These are phyloP conservation scores for Saxidomus purpurata DNA, from an alignment of 1,140 invertebrate species.

Conservation along the genomic window DNA sequence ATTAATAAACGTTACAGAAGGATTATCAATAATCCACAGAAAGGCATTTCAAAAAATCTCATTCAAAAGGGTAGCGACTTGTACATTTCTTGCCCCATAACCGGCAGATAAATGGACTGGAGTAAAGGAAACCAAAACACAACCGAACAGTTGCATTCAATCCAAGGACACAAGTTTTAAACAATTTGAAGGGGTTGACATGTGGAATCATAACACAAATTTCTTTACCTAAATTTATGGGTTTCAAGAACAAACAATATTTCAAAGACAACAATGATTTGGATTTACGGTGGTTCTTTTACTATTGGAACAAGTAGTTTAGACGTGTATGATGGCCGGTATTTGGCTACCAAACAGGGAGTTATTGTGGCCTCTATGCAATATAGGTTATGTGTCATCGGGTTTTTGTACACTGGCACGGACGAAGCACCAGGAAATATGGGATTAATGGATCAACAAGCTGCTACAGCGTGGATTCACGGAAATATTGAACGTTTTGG, in stretches of 20 bases:
- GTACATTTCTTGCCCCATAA: conserved; percentile 88
- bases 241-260: conserved; percentile 88
- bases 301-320: conserved; percentile 95
- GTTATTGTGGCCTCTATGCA: conserved; percentile 91
- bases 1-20: too few relatives aligned
- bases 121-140: conserved; percentile 54
- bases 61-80: too few relatives aligned
- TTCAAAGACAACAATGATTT: conserved; percentile 95
- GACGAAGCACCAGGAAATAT: conserved; percentile 69
- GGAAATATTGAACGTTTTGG: conserved; percentile 67
- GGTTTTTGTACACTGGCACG: conserved; percentile 55
- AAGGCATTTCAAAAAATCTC: too few relatives aligned
- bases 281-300: conserved; percentile 98
- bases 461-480: conserved; percentile 65
- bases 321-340: conserved; percentile 95
- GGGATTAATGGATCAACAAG: conserved; percentile 70
- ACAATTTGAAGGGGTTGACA: conserved; percentile 71
- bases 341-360: conserved; percentile 91
- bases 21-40: too few relatives aligned
- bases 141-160: conserved; percentile 61
- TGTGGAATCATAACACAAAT: conserved; percentile 87
- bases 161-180: conserved; percentile 37
- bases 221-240: conserved; percentile 96
- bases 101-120: conserved; percentile 59
- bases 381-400: conserved; percentile 91